Base-by-base conservation (phyloP, 64 coral and sea anemone species). In the Trachythela sp. region DNA sequence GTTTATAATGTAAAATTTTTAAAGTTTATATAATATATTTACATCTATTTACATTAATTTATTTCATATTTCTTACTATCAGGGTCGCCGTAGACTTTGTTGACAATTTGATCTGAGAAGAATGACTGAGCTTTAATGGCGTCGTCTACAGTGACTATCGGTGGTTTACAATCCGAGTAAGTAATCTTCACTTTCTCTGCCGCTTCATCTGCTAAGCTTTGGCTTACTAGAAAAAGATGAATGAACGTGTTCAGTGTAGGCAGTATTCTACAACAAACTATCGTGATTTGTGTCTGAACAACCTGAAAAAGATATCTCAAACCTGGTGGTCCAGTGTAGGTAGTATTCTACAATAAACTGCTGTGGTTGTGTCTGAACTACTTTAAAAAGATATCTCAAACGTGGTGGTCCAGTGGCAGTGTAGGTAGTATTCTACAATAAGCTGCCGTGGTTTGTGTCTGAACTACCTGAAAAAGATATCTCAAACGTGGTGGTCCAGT, bases 51-150 rank as follows among this genome's bases (percentile, higher is more conserved):
- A 64, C 18, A 67, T 2, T 29, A 34, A 58, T 11, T 85, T 27
- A 18, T 50, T 54, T 14, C 52, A 64, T 30, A 72, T 29, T 45
- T 11, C 85, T 48, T 75, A 95, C 94, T 72, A 35, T 93, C 92
- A 18, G 94, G 89, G 85, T 97, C 94, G 1, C 94, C 94, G 27
- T 89, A 90, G 17, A 32, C 77, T 15, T 93, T 2, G 14, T 89
- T 26, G 36, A 90, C 39, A 32, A 52, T 84, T 18, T 90, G 86
- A 0, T 89, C 86, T 45, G 92, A 86, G 56, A 94, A 92, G 68
- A 91, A 97, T 11, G 92, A 93, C 84, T 85, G 60, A 27, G 94
- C 94, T 22, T 89, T 92, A 36, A 97, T 91, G 11, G 94, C 94
- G 71, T 93, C 91, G 48, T 89, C 54, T 67, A 91, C 93, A n/a